Base-by-base conservation (phyloP, 2,797 vertebrate genomes). In the Huso huso region DNA sequence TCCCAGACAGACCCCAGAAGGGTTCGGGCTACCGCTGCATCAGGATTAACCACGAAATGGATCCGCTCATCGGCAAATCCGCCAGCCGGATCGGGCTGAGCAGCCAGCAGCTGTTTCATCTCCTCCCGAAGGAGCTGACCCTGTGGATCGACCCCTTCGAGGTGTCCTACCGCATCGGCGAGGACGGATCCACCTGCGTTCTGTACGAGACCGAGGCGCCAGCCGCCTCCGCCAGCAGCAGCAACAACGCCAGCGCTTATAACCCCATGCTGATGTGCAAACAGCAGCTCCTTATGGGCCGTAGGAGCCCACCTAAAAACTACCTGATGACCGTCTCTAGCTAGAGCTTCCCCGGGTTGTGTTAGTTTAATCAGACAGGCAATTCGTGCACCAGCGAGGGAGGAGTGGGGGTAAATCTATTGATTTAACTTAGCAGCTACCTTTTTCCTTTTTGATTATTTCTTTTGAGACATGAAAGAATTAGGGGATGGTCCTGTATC, bases 1-100 rank as follows among this genome's bases (percentile, higher is more conserved):
- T 93, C 75, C 92, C 91, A 0, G 90, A 93, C 68, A 84, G 87
- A 61, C 92, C 92, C 0, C 89, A 82, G 80, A 94, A 91, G 75
- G 92, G 92, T 55, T 94, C 92, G 0, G 92, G 89, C 1, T 94
- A 93, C 68, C 92, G 92, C 70, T 94, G 92, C 74, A 91, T 94
- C 72, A 84, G 92, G 9, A 93, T 94, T 78, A 94, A 93, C 77
- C 91, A 92, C 62, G 81, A 86, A 68, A 88, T 94, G 91, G 92
- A 94, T 79, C 92, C 92, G 13, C 77, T 94, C 12, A 86, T 94
- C 72, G 84, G 86, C 72, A 83, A 79, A 58, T 91, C 88, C 0
- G 92, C 89, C 4, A 76, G 81, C 62, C 86, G 75, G 48, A 87
- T 92, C 0, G 92, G 92, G 74, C 86, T 94, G 68, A 85, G 79